Evolutionary conservation across 2,797 vertebrate species (phyloP).

Genomic region (Podarcis siculus): DNA sequence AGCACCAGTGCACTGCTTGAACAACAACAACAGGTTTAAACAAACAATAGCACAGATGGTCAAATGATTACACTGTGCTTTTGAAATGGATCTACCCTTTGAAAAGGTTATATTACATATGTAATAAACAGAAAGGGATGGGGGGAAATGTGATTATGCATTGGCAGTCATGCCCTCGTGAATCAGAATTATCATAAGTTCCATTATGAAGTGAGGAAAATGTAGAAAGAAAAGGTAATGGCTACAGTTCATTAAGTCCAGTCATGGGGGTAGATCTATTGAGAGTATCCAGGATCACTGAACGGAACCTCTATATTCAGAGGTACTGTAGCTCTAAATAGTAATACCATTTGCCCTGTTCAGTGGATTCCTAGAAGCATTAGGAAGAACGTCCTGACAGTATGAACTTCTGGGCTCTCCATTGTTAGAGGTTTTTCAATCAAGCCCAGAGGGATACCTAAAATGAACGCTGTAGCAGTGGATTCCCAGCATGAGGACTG

Average conservation of each 20-base stretch:
- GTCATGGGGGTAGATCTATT: background rate
- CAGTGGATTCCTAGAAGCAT: too few relatives aligned
- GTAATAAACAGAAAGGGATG: background rate
- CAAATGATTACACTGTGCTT: background rate
- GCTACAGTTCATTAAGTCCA: background rate
- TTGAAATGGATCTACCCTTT: background rate
- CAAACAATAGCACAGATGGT: background rate
- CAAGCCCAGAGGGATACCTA: too few relatives aligned
- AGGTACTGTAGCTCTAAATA: background rate
- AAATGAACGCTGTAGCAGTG: too few relatives aligned
- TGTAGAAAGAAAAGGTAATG: background rate
- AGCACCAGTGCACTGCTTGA: background rate
- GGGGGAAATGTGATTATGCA: background rate
- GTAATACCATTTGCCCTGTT: too few relatives aligned
- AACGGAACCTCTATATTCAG: background rate
- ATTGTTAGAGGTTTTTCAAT: too few relatives aligned
- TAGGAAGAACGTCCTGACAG: too few relatives aligned
- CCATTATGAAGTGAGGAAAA: background rate
- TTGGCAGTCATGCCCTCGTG: background rate
- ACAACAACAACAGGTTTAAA: background rate
- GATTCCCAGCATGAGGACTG: too few relatives aligned
- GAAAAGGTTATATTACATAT: background rate
- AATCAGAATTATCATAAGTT: background rate
- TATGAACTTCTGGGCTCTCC: too few relatives aligned
- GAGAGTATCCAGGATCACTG: background rate